Evolutionary conservation across 2,888 invertebrate genomes (phyloP), one percentile per base, ranked within the genome.

Genomic region (Carterocephalus palaemon): DNA sequence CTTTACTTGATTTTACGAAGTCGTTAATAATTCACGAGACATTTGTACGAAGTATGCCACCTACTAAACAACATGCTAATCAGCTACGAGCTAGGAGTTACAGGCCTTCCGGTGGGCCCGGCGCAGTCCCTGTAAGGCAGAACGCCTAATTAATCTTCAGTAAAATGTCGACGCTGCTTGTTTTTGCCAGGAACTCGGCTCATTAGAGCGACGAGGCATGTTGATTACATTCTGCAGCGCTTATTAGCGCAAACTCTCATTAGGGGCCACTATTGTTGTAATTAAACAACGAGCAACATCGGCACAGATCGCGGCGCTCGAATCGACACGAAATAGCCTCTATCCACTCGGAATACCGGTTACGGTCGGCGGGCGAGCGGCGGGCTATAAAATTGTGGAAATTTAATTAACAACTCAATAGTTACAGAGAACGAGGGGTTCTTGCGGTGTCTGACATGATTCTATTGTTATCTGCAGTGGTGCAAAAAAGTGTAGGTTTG

Each of bases 221-320:
- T 85, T 85, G 84, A 85, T 85, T 85, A 85, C 84, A 84, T 84
- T 86, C 80, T 84, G 81, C 76, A 79, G 83, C 75, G 79, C 84
- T 85, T 86, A 85, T 85, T 85, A 86, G 78, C 78, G 81, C 83
- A 82, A 83, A 83, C 77, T 83, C 85, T 85, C 84, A 84, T 85
- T 85, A 86, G 83, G 76, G 78, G 74, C 77, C 75, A 84, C 85
- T 85, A 85, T 85, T 86, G 85, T 86, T 85, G 82, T 84, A 85
- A 86, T 85, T 86, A 83, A 85, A 84, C 83, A 80, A 80, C 79
- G 75, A 74, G 72, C 73, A 72, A 75, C 71, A 71, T 70, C 71
- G 67, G 69, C 69, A 69, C 67, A 62, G 66, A 63, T 66, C 63
- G 64, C 52, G 49, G 57, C 59, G 59, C 50, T 49, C 34, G 48